Evolutionary conservation across 2,797 vertebrate genomes (phyloP), one percentile per base, ranked within the genome.

Genomic region (Lagodon rhomboides): DNA sequence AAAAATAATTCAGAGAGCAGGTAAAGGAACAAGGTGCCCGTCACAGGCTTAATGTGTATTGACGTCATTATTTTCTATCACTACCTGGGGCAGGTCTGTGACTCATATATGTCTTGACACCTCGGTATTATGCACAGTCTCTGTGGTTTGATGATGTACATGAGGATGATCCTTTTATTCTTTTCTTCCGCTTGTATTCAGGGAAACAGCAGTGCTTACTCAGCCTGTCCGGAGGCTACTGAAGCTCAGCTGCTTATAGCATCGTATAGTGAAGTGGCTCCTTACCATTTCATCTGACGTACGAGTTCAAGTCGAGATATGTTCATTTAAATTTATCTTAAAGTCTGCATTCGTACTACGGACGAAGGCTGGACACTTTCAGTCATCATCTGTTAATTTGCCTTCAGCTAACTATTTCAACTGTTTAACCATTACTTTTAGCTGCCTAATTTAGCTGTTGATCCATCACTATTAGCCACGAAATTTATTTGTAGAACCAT

Each of bases 41-140:
- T 0, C 41, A 44, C 63, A 22, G 17, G 27, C 55, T 53, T 10
- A 54, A 73, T 63, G 18, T 30, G 43, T 34, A 12, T 72, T 77
- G 58, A 73, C 73, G 75, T 65, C 30, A 51, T 69, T 51, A 1
- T 72, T 68, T 87, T 62, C 34, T 60, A 64, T 79, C 51, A 69
- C 56, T 7, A 70, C 68, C 27, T 58, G 71, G n/a, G 41, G 64
- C 27, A 50, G 17, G 54, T 43, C 2, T 68, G 60, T 8, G 8
- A 25, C 53, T 82, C 23, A 22, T 34, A 34, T 34, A 6, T 2
- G 61, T 66, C 12, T 25, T 30, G 58, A 58, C 55, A 63, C 63
- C 16, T 22, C 16, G 7, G 27, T 30, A 34, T 38, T 4, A 9
- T 47, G 27, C 44, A 25, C 16, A 61, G 9, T 34, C 59, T 53